These are phyloP conservation scores for Peromyscus melanophrys DNA, from an alignment of 2,797 vertebrate genomes.

Conservation along the genomic window DNA sequence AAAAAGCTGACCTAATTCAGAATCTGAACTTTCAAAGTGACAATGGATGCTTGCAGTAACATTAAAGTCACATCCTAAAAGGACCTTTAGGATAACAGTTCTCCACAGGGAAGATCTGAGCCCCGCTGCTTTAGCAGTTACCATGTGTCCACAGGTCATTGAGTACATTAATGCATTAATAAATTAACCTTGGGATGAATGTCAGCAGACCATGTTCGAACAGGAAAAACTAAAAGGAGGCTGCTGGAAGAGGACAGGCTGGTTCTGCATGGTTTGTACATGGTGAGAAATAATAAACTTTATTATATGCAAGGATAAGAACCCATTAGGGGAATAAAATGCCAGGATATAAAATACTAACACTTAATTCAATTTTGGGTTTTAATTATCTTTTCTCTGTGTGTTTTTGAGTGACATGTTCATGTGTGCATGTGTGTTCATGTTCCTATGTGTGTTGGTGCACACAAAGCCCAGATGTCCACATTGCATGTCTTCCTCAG, in stretches of 20 bases:
- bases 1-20: not conserved
- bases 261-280: not conserved
- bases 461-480: not conserved
- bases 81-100: constrained; percentile 26
- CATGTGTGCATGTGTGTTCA: not conserved
- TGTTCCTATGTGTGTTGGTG: not conserved
- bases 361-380: not conserved
- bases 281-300: constrained; percentile 35
- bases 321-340: not conserved
- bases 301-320: not conserved
- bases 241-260: not conserved
- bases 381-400: not conserved
- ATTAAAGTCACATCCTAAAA: constrained; percentile 32
- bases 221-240: constrained; percentile 28
- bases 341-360: not conserved
- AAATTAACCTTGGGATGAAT: constrained; percentile 80
- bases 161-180: constrained; percentile 78
- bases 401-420: not conserved
- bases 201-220: constrained; percentile 63
- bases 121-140: constrained; percentile 66
- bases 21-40: constrained; percentile 39
- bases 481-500: not conserved
- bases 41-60: not conserved
- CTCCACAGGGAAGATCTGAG: constrained; percentile 66
- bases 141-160: constrained; percentile 72